Base-by-base conservation (phyloP, 2,113 vertebrate species). In the Callopanchax toddi region DNA sequence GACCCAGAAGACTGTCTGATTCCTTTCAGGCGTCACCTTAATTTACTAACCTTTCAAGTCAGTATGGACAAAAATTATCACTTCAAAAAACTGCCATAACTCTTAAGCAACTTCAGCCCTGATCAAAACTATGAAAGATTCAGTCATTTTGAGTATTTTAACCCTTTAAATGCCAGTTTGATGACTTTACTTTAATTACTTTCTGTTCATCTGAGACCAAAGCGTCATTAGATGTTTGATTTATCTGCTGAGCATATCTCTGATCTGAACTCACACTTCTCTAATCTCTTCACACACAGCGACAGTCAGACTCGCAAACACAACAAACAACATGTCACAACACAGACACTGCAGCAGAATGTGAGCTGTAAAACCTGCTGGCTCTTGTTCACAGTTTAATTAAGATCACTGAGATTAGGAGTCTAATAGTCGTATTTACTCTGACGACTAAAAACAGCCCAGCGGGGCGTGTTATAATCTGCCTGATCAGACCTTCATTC, bases 301-400 rank as follows among this genome's bases (percentile, higher is more conserved):
- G 37, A 26, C 36, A 60, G 22, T 43, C 49, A 42, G 32, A 13
- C 54, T 29, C 39, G 34, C 34, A 50, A 53, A 67, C 46, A 60
- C 58, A 64, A 50, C 44, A 58, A 75, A 73, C 51, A 69, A 18
- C 74, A 11, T 57, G 55, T 70, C 60, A 37, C 7, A 4, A 70
- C 22, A 66, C 13, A 53, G 11, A 26, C 46, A n/a, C 53, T 37
- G 49, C 32, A 42, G 9, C 18, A 46, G 46, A 61, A 45, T 16
- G 20, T 32, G 44, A n/a, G 21, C 45, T 7, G 21, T 59, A 42
- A 37, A 45, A 74, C 78, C 49, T 74, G 77, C 66, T 42, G 60
- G 44, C 49, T 85, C 82, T 77, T 83, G 74, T 57, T 81, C 22
- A 5, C 26, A 42, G 40, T 70, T 77, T 79, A 83, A 83, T 83